phyloP scores from a whole-genome alignment of 2,888 invertebrate species.

The Drosophila koepferae region DNA sequence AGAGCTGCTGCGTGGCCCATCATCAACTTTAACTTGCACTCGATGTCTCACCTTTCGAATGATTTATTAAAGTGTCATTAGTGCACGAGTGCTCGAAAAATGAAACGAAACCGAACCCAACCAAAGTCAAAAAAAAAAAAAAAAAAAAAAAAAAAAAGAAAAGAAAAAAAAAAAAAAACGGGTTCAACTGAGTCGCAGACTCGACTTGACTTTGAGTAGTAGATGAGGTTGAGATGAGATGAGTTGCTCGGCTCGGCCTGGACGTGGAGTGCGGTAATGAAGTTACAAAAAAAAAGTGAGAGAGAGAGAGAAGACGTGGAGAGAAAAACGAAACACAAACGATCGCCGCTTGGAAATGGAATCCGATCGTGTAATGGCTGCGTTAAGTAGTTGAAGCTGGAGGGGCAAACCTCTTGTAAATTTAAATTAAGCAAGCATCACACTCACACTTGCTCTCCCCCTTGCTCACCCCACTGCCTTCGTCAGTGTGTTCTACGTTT shows the following conservation, averaged over 20 bases:
- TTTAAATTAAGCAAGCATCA: constrained; percentile 75
- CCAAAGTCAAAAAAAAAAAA: constrained; percentile 11
- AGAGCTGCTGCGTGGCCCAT: constrained; percentile 58
- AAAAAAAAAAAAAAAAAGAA: constrained; percentile 15
- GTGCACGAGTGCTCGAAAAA: constrained; percentile 78
- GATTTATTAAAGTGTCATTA: constrained; percentile 84
- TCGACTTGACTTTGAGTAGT: constrained; percentile 61
- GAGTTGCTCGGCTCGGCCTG: constrained; percentile 11
- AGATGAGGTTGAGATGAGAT: constrained; percentile 42
- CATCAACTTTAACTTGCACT: constrained; percentile 79
- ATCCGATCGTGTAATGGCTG: constrained; percentile 78
- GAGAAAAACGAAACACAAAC: constrained; percentile 41
- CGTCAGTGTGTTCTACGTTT: constrained; percentile 7
- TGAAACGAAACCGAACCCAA: constrained; percentile 75
- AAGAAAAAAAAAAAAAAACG: constrained; percentile 28
- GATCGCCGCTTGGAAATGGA: constrained; percentile 59
- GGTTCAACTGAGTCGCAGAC: constrained; percentile 35
- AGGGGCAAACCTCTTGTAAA: constrained; percentile 68
- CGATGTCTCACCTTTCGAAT: constrained; percentile 84
- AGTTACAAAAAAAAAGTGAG: constrained; percentile 55
- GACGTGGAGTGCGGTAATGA: constrained; percentile 78
- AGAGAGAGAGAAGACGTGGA: neutral
- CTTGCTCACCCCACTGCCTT: constrained; percentile 7
- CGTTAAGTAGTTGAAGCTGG: constrained; percentile 79
- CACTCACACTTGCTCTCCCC: constrained; percentile 13